Percentiles rank a stretch among this genome's conserved stretches.
These are phyloP conservation scores for Dichetophora obliterata DNA, from an alignment of 2,888 invertebrate species.

Conservation along the genomic window DNA sequence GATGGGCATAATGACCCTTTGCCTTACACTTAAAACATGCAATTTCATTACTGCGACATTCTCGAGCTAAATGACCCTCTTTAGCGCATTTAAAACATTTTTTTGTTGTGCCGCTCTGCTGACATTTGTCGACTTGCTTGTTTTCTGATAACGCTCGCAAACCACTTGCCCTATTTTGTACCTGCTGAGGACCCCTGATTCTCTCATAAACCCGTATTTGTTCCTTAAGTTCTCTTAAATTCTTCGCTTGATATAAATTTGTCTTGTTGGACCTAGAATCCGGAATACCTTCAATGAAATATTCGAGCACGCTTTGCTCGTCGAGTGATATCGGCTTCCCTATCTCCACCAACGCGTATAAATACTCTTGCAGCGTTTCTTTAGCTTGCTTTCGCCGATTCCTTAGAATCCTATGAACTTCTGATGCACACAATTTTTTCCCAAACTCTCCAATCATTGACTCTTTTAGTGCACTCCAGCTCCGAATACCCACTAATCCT, in stretches of 20 bases:
- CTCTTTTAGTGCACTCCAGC: slow-evolving; percentile 34
- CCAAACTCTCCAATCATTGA: slow-evolving; percentile 38
- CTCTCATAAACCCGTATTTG: too few species aligned
- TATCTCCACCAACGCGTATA: neutral
- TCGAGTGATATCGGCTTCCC: neutral
- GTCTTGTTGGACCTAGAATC: too few species aligned
- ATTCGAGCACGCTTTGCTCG: neutral
- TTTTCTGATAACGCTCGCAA: too few species aligned
- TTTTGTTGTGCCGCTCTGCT: neutral
- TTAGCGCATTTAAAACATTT: slow-evolving; percentile 20
- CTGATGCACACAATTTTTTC: slow-evolving; percentile 19
- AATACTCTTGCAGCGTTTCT: neutral
- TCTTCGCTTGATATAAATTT: too few species aligned
- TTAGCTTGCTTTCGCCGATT: neutral
- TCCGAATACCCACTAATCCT: neutral
- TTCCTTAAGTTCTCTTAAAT: too few species aligned
- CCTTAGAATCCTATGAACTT: slow-evolving; percentile 11
- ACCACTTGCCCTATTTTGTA: too few species aligned
- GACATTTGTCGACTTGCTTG: neutral
- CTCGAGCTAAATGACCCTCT: slow-evolving; percentile 15
- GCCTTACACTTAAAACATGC: slow-evolving; percentile 1
- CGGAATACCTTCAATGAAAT: too few species aligned
- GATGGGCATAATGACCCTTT: too few species aligned
- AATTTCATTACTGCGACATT: neutral
- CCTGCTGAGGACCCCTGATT: too few species aligned